Percentiles rank a stretch among this genome's conserved stretches.
phyloP scores from a whole-genome alignment of 2,888 invertebrate genomes.

The Amphipoea oculea region DNA sequence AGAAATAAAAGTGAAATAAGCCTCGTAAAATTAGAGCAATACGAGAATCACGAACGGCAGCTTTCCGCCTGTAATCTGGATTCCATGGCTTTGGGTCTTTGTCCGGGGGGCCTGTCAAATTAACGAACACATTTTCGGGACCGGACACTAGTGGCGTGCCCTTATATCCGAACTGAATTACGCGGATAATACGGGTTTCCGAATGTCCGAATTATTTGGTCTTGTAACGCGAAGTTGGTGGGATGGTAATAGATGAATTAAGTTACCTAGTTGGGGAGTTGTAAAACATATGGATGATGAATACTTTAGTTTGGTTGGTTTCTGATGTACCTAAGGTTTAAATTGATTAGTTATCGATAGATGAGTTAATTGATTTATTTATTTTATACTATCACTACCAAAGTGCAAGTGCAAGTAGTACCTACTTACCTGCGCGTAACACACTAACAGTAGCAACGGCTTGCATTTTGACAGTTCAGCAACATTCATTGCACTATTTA shows the following conservation, averaged over 20 bases:
- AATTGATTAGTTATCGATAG: not conserved
- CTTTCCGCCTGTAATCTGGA: slow-evolving; percentile 64
- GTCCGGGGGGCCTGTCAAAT: slow-evolving; percentile 65
- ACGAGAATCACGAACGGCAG: slow-evolving; percentile 35
- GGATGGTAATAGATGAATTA: slow-evolving; percentile 11
- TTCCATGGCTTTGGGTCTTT: slow-evolving; percentile 61
- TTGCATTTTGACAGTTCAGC: no score
- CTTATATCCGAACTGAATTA: slow-evolving; percentile 58
- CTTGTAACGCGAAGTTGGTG: slow-evolving; percentile 11
- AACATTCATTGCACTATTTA: no score
- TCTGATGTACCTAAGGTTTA: not conserved
- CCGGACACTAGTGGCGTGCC: slow-evolving; percentile 43
- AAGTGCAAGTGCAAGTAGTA: not conserved
- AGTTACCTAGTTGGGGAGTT: not conserved
- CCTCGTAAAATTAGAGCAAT: slow-evolving; percentile 38
- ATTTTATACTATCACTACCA: not conserved
- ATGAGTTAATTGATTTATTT: no score
- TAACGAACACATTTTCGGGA: slow-evolving; percentile 61
- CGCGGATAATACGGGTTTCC: slow-evolving; percentile 48
- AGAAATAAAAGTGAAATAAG: slow-evolving; percentile 6
- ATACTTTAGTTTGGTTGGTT: not conserved
- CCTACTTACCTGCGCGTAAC: not conserved
- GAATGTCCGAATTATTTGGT: slow-evolving; percentile 52
- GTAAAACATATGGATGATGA: not conserved
- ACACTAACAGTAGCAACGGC: no score